phyloP scores from a whole-genome alignment of 2,888 invertebrate species.

The Macrosoma leucophasiata region DNA sequence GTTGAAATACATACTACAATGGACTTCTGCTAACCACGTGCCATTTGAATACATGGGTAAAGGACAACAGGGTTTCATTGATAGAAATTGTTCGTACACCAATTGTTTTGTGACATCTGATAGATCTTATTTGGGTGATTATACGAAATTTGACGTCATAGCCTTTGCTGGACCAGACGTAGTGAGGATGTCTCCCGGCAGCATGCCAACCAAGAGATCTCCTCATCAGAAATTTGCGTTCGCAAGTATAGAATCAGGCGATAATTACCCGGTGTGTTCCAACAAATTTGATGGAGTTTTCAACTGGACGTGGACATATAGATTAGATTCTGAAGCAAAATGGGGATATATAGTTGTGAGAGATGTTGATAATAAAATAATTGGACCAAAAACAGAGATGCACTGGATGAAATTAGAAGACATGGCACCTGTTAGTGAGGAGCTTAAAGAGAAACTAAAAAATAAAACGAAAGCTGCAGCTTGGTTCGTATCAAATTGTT shows the following conservation, averaged over 20 bases:
- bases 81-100: conserved; percentile 36
- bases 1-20: conserved; percentile 44
- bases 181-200: conserved; percentile 7
- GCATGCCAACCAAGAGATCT: conserved; percentile 33
- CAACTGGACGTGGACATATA: conserved; percentile 51
- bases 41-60: conserved; percentile 41
- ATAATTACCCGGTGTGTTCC: conserved; percentile 38
- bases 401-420: conserved; percentile 33
- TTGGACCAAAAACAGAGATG: conserved; percentile 36
- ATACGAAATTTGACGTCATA: conserved; percentile 40
- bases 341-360: conserved; percentile 41
- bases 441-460: conserved; percentile 27
- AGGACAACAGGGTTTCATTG: conserved; percentile 36
- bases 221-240: conserved; percentile 43
- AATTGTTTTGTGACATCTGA: conserved; percentile 48
- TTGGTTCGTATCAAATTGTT: conserved; percentile 52
- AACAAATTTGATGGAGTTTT: conserved; percentile 35
- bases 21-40: conserved; percentile 36
- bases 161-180: conserved; percentile 43
- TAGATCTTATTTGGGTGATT: conserved; percentile 29
- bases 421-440: conserved; percentile 33
- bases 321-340: conserved; percentile 36
- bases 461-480: conserved; percentile 33
- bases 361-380: conserved; percentile 30
- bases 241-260: conserved; percentile 40